Conservation (phyloP, 2,113 vertebrate species). For the Poeciliopsis prolifica region DNA sequence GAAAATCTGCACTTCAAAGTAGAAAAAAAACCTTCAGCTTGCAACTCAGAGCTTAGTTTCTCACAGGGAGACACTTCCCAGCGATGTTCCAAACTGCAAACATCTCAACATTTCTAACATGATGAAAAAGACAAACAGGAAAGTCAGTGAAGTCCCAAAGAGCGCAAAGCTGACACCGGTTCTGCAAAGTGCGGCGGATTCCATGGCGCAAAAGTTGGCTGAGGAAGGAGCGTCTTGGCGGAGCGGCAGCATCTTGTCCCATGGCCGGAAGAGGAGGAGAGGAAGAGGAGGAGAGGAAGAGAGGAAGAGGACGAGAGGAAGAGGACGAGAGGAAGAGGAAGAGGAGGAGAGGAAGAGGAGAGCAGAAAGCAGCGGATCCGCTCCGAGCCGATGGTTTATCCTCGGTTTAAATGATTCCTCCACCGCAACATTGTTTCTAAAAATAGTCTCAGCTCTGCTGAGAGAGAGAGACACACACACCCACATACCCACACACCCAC, state of each 20-base stretch:
- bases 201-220: constrained; percentile 79
- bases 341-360: no score
- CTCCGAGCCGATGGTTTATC: constrained; percentile 32
- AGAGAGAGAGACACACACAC: background rate
- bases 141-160: constrained; percentile 57
- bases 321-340: no score
- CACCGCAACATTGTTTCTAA: constrained; percentile 64
- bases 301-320: no score
- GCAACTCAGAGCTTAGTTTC: background rate
- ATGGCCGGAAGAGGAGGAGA: background rate
- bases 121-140: background rate
- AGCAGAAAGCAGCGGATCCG: constrained; percentile 37
- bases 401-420: constrained; percentile 55
- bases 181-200: constrained; percentile 38
- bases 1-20: constrained; percentile 35
- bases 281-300: no score
- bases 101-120: constrained; percentile 5
- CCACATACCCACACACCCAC: no score
- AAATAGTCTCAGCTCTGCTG: constrained; percentile 62
- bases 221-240: constrained; percentile 31
- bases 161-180: constrained; percentile 30
- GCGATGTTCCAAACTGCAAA: constrained; percentile 25
- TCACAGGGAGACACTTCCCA: constrained; percentile 22
- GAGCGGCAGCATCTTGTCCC: constrained; percentile 22
- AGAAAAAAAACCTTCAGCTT: background rate